A percentile compares a stretch with the other conserved stretches of the same genome.
phyloP scores from a whole-genome alignment of 1,140 invertebrate genomes.

The Eciton burchellii region DNA sequence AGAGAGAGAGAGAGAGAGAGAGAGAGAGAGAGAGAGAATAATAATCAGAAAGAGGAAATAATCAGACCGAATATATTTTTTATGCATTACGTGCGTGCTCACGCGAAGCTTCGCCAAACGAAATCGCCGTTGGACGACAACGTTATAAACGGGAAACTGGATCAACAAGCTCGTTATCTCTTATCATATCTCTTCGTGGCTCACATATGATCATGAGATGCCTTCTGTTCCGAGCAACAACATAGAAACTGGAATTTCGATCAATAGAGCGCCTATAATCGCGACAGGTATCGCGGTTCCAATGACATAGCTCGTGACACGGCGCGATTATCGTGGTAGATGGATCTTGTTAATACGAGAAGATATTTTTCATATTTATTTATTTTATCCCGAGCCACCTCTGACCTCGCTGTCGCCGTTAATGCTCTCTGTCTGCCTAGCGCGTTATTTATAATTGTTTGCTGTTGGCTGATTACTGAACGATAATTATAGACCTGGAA shows the following conservation, averaged over 20 bases:
- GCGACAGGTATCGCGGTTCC: slow-evolving; percentile 69
- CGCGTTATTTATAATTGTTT: slow-evolving; percentile 8
- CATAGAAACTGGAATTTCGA: slow-evolving; percentile 74
- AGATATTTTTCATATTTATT: background rate
- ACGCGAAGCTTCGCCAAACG: background rate
- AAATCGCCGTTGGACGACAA: background rate
- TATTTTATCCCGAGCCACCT: background rate
- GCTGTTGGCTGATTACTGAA: background rate
- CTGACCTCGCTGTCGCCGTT: background rate
- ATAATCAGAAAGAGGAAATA: background rate
- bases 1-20: no score
- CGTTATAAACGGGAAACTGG: background rate
- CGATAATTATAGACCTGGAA: background rate
- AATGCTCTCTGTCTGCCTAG: background rate
- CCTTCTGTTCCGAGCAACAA: slow-evolving; percentile 35
- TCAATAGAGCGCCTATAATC: slow-evolving; percentile 75
- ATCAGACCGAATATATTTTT: background rate
- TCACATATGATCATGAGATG: slow-evolving; percentile 36
- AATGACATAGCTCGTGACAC: slow-evolving; percentile 11
- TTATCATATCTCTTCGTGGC: slow-evolving; percentile 45
- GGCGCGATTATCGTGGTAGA: background rate
- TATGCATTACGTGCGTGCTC: background rate
- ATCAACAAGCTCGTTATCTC: slow-evolving; percentile 57
- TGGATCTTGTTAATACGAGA: background rate
- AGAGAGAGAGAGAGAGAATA: background rate